A percentile compares a stretch with the other conserved stretches of the same genome.
Evolutionary conservation across 2,797 vertebrate genomes (phyloP).

Genomic region (Cyclopterus lumpus): DNA sequence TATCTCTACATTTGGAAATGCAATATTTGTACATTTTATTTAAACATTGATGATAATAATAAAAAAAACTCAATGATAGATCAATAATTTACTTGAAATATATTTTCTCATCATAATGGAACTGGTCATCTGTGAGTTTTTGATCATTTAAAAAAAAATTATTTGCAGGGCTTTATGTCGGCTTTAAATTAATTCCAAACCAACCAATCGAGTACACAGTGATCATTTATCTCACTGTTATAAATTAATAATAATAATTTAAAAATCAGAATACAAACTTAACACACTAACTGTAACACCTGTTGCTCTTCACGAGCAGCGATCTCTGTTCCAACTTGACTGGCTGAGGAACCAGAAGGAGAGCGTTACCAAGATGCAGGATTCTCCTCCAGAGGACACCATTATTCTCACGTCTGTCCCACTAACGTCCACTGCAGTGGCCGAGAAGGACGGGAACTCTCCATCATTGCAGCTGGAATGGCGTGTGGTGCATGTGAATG

Average conservation of each 20-base stretch:
- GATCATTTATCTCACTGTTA: background rate
- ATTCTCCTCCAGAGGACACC: constrained; percentile 18
- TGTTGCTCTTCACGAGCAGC: constrained; percentile 4
- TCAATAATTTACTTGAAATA: background rate
- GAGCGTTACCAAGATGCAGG: too few relatives aligned
- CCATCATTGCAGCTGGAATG: constrained; percentile 44
- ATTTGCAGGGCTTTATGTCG: background rate
- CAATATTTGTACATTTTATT: too few relatives aligned
- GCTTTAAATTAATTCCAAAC: background rate
- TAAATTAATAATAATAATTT: background rate
- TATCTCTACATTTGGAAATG: too few relatives aligned
- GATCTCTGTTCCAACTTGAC: background rate
- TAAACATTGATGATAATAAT: background rate
- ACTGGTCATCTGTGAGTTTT: background rate
- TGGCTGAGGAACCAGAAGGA: constrained; percentile 2
- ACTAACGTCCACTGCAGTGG: constrained; percentile 29
- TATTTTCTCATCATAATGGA: background rate
- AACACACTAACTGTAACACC: background rate
- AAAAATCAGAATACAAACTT: background rate
- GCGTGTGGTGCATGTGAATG: constrained; percentile 29
- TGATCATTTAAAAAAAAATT: background rate
- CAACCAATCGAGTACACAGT: too few relatives aligned
- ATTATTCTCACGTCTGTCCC: constrained; percentile 18
- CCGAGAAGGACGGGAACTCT: constrained; percentile 28
- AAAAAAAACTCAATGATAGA: background rate